phyloP scores from a whole-genome alignment of 2,113 vertebrate species.

The Callipepla squamata region DNA sequence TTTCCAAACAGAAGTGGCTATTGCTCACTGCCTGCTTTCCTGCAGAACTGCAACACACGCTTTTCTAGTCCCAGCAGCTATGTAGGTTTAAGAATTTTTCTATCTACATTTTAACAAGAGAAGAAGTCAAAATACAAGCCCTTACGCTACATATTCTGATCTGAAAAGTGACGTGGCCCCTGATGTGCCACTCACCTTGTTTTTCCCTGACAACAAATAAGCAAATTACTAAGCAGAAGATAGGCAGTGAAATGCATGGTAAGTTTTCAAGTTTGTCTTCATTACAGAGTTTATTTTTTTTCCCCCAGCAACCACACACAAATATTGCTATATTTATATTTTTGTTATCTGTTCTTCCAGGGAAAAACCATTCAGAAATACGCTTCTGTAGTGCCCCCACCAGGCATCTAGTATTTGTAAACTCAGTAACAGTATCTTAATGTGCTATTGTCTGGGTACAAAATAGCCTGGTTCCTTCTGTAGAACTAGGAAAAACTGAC shows the following conservation, averaged over 20 bases:
- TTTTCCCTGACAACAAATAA: background rate
- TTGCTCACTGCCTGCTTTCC: background rate
- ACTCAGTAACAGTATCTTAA: background rate
- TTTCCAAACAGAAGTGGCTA: background rate
- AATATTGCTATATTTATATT: background rate
- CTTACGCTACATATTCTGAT: background rate
- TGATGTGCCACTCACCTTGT: background rate
- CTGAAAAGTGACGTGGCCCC: background rate
- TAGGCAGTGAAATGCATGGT: background rate
- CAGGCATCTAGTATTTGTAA: background rate
- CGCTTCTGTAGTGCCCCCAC: background rate
- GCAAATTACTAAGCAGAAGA: background rate
- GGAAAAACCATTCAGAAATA: background rate
- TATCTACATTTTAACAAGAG: background rate
- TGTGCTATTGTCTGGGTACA: background rate
- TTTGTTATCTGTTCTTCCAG: background rate
- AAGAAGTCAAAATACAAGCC: background rate
- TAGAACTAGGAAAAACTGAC: background rate
- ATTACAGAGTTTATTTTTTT: background rate
- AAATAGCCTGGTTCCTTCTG: background rate
- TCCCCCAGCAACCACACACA: background rate
- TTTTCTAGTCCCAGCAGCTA: background rate
- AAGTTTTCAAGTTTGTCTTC: background rate
- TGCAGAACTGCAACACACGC: background rate
- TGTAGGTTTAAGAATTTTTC: background rate